These are phyloP conservation scores for Platygyra sinensis DNA, from an alignment of 64 coral and sea anemone genomes.

Conservation along the genomic window DNA sequence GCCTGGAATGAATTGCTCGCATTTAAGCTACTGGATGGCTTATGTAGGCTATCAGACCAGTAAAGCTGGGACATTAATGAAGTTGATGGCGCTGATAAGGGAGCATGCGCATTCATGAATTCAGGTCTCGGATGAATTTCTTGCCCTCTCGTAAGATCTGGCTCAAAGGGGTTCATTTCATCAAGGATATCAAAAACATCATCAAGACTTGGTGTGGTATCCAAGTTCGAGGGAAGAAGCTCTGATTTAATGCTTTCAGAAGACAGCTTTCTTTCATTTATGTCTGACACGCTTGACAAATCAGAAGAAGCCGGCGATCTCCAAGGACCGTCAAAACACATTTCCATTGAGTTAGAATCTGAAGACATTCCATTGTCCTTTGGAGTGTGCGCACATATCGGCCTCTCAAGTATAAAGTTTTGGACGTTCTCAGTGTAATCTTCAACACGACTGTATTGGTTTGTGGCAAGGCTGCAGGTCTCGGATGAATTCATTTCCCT, in stretches of 20 bases:
- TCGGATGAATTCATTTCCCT: too few relatives aligned
- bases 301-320: not conserved
- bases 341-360: not conserved
- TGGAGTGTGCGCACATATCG: not conserved
- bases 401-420: not conserved
- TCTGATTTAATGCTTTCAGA: not conserved
- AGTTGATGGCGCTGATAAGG: too few relatives aligned
- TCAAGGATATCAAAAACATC: constrained; percentile 25
- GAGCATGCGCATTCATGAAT: not conserved
- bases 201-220: not conserved
- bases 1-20: constrained; percentile 9
- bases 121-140: too few relatives aligned
- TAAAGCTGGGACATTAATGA: not conserved
- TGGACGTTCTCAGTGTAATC: not conserved
- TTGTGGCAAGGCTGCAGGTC: too few relatives aligned
- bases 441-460: not conserved
- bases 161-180: constrained; percentile 1
- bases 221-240: not conserved
- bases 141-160: too few relatives aligned
- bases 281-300: not conserved
- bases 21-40: not conserved
- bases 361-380: not conserved
- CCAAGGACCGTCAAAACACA: not conserved
- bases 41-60: too few relatives aligned
- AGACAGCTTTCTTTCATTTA: constrained; percentile 2